A percentile compares a stretch with the other conserved stretches of the same genome.
Evolutionary conservation across 2,888 invertebrate genomes (phyloP).

Genomic region (Xanthorhoe spadicearia): DNA sequence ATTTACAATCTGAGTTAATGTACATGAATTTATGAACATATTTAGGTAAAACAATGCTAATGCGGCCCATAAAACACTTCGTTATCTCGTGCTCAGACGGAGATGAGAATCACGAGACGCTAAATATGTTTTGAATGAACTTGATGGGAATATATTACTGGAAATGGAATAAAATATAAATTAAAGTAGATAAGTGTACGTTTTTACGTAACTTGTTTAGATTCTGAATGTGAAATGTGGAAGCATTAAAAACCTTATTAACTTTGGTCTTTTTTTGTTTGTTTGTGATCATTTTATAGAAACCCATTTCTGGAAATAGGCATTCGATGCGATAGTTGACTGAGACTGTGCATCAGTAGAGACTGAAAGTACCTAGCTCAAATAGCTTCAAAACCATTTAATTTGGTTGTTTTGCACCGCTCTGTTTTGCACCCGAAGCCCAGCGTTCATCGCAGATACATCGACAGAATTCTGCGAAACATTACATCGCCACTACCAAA

Average conservation of each 20-base stretch:
- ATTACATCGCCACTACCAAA: constrained; percentile 20
- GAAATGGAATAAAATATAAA: constrained; percentile 9
- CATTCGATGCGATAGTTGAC: no score
- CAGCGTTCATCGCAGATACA: constrained; percentile 28
- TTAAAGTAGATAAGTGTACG: not conserved
- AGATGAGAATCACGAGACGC: constrained; percentile 35
- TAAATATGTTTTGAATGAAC: constrained; percentile 36
- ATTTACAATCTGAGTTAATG: constrained; percentile 38
- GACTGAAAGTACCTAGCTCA: not conserved
- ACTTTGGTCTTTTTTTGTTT: not conserved
- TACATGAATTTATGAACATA: constrained; percentile 40
- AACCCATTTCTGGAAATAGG: not conserved
- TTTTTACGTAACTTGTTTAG: not conserved
- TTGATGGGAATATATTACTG: constrained; percentile 30
- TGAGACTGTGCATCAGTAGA: no score
- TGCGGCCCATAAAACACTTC: constrained; percentile 37
- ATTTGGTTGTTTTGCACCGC: no score
- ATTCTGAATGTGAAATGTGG: not conserved
- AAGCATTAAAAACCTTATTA: not conserved
- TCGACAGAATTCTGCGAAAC: constrained; percentile 23
- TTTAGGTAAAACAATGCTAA: constrained; percentile 40
- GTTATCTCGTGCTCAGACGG: constrained; percentile 33
- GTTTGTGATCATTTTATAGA: not conserved
- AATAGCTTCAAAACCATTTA: constrained; percentile 21
- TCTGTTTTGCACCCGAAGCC: constrained; percentile 24